These are phyloP conservation scores for Achlya flavicornis DNA, from an alignment of 2,888 invertebrate genomes.

Conservation along the genomic window DNA sequence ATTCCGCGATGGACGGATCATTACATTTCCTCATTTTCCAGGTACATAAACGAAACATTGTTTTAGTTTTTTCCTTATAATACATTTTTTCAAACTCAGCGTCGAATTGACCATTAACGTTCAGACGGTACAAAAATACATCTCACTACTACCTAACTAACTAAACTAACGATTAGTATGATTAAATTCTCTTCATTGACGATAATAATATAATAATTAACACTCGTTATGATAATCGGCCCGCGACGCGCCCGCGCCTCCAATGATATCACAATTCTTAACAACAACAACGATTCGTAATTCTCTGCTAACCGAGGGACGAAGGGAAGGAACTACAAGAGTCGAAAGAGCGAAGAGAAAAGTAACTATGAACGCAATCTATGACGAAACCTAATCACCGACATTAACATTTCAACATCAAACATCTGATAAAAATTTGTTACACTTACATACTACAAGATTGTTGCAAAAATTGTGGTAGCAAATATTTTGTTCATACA, in stretches of 20 bases:
- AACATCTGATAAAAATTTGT: slow-evolving; percentile 67
- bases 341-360: slow-evolving; percentile 26
- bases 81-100: slow-evolving; percentile 34
- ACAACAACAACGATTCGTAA: slow-evolving; percentile 57
- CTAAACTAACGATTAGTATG: slow-evolving; percentile 60
- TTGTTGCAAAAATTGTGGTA: slow-evolving; percentile 78
- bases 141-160: slow-evolving; percentile 75
- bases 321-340: slow-evolving; percentile 16
- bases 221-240: slow-evolving; percentile 32
- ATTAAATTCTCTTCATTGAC: slow-evolving; percentile 49
- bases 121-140: slow-evolving; percentile 77
- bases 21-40: slow-evolving; percentile 57
- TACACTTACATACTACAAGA: slow-evolving; percentile 60
- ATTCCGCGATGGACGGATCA: slow-evolving; percentile 77
- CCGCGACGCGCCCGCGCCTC: slow-evolving; percentile 64
- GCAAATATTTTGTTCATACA: slow-evolving; percentile 71
- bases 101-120: slow-evolving; percentile 66
- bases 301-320: slow-evolving; percentile 26
- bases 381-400: slow-evolving; percentile 54
- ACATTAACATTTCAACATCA: slow-evolving; percentile 59
- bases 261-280: slow-evolving; percentile 66
- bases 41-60: slow-evolving; percentile 68
- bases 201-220: slow-evolving; percentile 26
- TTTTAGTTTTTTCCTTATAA: slow-evolving; percentile 27
- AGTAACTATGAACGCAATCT: slow-evolving; percentile 31